Conservation (phyloP, 1,140 invertebrate species). For the Homalodisca vitripennis region DNA sequence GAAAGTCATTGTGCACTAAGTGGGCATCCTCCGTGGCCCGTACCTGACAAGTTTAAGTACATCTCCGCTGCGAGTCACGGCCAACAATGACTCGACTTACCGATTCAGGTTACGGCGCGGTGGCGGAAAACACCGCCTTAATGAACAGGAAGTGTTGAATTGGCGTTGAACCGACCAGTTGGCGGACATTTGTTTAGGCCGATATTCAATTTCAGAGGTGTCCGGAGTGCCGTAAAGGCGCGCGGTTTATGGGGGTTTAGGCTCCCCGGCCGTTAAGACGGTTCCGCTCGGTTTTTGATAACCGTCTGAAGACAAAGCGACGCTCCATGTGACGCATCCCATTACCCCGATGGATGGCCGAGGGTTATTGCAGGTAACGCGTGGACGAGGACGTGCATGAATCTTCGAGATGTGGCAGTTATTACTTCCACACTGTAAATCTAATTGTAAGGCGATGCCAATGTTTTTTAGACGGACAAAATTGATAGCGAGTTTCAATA, state of each 20-base stretch:
- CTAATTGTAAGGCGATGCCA: too few relatives aligned
- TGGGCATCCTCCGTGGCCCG: not conserved
- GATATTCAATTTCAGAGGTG: conserved; percentile 10
- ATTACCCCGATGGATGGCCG: not conserved
- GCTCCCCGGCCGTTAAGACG: not conserved
- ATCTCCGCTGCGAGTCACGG: not conserved
- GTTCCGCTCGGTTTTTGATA: not conserved
- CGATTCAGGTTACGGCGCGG: too few relatives aligned
- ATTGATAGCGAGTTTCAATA: too few relatives aligned
- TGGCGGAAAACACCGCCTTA: conserved; percentile 6
- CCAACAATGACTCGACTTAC: conserved; percentile 5
- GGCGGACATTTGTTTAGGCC: conserved; percentile 1
- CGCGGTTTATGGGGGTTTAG: not conserved
- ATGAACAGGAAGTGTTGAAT: not conserved
- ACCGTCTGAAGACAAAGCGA: too few relatives aligned
- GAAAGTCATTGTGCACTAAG: not conserved
- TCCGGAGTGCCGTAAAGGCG: not conserved
- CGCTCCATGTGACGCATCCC: not conserved
- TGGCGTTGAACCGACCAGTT: not conserved
- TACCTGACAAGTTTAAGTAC: conserved; percentile 9
- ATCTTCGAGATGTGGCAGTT: too few relatives aligned
- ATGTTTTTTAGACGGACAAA: too few relatives aligned
- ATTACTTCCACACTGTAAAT: too few relatives aligned
- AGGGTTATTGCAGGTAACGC: not conserved
- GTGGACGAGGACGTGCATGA: not conserved